phyloP scores from a whole-genome alignment of 1,140 invertebrate species.

The Bombus confusus region DNA sequence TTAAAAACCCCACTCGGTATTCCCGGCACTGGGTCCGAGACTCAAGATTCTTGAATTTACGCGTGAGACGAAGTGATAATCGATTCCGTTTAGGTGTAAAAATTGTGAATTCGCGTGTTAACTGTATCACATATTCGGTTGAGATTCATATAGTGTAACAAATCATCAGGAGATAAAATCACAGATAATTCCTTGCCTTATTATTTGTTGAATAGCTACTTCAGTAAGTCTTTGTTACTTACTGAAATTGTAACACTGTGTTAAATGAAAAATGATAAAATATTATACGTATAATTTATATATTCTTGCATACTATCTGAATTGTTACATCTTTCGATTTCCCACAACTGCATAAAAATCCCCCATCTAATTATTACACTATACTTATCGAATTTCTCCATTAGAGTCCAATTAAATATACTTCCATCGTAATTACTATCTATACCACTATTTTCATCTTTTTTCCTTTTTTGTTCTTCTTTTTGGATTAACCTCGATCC shows the following conservation, averaged over 20 bases:
- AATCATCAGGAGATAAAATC: too few relatives aligned
- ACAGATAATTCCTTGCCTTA: too few relatives aligned
- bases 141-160: too few relatives aligned
- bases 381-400: background rate
- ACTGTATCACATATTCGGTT: too few relatives aligned
- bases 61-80: background rate
- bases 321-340: too few relatives aligned
- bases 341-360: too few relatives aligned
- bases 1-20: constrained; percentile 43
- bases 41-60: background rate
- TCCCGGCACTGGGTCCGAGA: background rate
- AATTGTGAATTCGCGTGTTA: background rate
- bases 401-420: constrained; percentile 39
- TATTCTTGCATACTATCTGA: too few relatives aligned
- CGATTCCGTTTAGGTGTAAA: background rate
- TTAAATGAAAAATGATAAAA: too few relatives aligned
- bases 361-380: background rate
- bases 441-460: background rate
- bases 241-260: too few relatives aligned
- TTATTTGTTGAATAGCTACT: too few relatives aligned
- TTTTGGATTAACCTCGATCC: background rate
- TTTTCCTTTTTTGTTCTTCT: background rate
- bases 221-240: too few relatives aligned
- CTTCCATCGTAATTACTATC: background rate
- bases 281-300: too few relatives aligned